A percentile compares a stretch with the other conserved stretches of the same genome.
phyloP scores from a whole-genome alignment of 2,797 vertebrate genomes.

The Melanotaenia parkinsoni region DNA sequence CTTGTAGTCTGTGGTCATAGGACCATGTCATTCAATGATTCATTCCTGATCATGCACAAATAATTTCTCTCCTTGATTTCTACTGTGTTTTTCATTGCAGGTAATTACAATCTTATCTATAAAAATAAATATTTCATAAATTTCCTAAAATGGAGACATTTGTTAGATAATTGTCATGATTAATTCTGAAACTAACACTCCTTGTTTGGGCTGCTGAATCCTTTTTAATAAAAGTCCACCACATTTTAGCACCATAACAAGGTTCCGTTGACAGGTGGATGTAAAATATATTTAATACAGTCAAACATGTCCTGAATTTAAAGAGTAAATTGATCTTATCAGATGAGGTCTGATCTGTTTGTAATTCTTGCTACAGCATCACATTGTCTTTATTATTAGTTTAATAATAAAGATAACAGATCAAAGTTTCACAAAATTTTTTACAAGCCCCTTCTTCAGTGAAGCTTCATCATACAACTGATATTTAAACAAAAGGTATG shows the following conservation, averaged over 20 bases:
- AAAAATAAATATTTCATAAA: not conserved
- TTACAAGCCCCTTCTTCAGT: not conserved
- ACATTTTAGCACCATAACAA: not conserved
- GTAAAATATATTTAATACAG: not conserved
- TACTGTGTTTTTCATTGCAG: not conserved
- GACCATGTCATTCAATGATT: conserved; percentile 11
- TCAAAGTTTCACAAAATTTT: not conserved
- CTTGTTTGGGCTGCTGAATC: not conserved
- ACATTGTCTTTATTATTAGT: not conserved
- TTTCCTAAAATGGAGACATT: not conserved
- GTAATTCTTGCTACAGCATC: not conserved
- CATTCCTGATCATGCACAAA: not conserved
- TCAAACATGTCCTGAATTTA: not conserved
- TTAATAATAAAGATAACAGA: conserved; percentile 7
- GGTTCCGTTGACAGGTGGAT: not conserved
- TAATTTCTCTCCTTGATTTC: not conserved
- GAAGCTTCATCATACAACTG: conserved; percentile 5
- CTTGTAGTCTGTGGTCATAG: conserved; percentile 23
- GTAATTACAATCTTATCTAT: not conserved
- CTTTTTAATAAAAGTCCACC: not conserved
- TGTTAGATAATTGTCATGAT: not conserved
- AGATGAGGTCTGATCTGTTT: not conserved
- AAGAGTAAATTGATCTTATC: not conserved
- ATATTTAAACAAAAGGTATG: conserved; percentile 8
- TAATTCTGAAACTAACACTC: too few relatives aligned